Conservation (phyloP, 2,113 vertebrate species). For the Pavo muticus region DNA sequence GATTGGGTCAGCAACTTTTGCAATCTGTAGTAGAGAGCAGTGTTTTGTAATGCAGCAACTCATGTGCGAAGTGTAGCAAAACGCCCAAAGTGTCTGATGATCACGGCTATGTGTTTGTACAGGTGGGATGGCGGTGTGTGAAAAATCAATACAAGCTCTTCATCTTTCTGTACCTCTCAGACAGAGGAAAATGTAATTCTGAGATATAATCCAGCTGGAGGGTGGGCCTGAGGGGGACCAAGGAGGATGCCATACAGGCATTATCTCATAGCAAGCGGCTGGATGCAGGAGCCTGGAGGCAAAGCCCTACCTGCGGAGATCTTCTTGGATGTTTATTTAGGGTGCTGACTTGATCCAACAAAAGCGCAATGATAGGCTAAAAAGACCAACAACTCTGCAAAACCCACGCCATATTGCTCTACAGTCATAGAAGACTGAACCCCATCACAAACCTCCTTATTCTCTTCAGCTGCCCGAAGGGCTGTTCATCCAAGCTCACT, state of each 20-base stretch:
- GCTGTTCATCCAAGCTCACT: not conserved
- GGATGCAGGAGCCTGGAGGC: not conserved
- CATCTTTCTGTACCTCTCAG: not conserved
- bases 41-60: not conserved
- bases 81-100: not conserved
- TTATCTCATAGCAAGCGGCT: not conserved
- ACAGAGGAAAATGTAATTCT: not conserved
- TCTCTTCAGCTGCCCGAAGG: not conserved
- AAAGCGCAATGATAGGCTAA: not conserved
- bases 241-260: not conserved
- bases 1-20: not conserved
- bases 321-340: not conserved
- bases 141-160: slow-evolving; percentile 21
- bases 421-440: not conserved
- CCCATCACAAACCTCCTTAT: not conserved
- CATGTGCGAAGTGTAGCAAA: not conserved
- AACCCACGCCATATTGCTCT: not conserved
- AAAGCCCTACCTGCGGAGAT: not conserved
- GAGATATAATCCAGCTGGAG: not conserved
- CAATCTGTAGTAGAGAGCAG: not conserved
- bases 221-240: not conserved
- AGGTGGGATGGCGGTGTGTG: not conserved
- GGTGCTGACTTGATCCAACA: not conserved
- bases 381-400: not conserved
- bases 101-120: not conserved